phyloP scores from a whole-genome alignment of 2,113 vertebrate genomes.

The Hypanus sabinus region DNA sequence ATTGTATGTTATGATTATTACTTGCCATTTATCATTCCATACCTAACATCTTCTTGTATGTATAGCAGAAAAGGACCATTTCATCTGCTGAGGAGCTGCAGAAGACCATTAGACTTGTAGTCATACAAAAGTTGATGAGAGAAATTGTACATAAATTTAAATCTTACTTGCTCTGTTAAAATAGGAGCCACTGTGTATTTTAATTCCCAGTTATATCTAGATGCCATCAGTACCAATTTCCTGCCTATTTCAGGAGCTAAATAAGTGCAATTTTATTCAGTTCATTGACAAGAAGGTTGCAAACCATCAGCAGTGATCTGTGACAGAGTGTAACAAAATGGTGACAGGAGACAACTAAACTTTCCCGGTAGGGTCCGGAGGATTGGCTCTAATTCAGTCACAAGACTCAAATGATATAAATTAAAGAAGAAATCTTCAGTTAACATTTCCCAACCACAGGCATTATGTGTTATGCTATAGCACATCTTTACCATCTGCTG shows the following conservation, averaged over 20 bases:
- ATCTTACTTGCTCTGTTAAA: background rate
- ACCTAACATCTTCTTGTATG: too few species aligned
- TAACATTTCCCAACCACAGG: background rate
- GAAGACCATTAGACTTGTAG: too few species aligned
- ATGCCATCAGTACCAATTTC: background rate
- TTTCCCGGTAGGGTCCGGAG: background rate
- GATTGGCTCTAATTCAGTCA: background rate
- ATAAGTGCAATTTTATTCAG: background rate
- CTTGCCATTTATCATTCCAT: too few species aligned
- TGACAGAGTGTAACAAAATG: background rate
- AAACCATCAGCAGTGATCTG: background rate
- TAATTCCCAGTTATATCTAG: background rate
- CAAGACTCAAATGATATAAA: background rate
- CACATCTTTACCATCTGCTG: background rate
- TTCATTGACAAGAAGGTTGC: background rate
- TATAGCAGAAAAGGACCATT: too few species aligned
- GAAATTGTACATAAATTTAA: background rate
- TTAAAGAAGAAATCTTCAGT: background rate
- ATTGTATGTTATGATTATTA: too few species aligned
- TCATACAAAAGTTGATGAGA: background rate
- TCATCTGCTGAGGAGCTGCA: too few species aligned
- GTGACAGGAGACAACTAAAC: background rate
- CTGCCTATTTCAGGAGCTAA: background rate
- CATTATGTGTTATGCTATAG: background rate
- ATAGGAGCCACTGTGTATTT: background rate